Base-by-base conservation (phyloP, 2,113 vertebrate species). In the Rhinopomastus cyanomelas region DNA sequence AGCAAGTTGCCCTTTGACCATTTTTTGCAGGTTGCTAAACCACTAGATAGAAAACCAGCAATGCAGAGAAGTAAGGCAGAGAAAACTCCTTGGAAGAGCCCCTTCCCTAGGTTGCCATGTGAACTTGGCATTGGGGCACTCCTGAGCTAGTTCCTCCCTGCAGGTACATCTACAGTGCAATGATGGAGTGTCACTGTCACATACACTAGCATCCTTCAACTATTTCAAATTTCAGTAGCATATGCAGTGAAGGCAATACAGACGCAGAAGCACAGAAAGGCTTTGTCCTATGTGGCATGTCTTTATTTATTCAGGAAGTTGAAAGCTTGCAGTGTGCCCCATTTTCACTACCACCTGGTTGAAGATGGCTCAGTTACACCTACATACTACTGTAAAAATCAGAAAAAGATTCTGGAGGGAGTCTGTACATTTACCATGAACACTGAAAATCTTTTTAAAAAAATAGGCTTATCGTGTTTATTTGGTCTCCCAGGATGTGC, bases 151-250 rank as follows among this genome's bases (percentile, higher is more conserved):
- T 29, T 91, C 39, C 56, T 75, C 78, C 72, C 81, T 71, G 61
- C 76, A 83, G 64, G 30, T 73, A 36, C 27, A 22, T 72, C 80
- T 83, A 42, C 42, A 27, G 44, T n/a, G 61, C 77, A 89, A 71
- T 78, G 60, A 88, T 80, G 56, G n/a, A n/a, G n/a, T n/a, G n/a
- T n/a, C n/a, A 93, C 51, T 94, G 85, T 64, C 76, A 67, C 51
- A 46, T n/a, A 73, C 2, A 39, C 22, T 46, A 56, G 22, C 72
- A 80, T 55, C 52, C 68, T 64, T 88, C 76, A 83, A n/a, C 65
- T 77, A n/a, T 16, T 59, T 82, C 80, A 83, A 30, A 66, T 62
- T 39, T 48, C 87, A 37, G 65, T 6, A 89, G 37, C 67, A 48
- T 15, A 34, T 19, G 66, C 1, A 66, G 68, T n/a, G 52, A 66